Percentiles rank a stretch among this genome's conserved stretches.
Evolutionary conservation across 2,797 vertebrate species (phyloP).

Genomic region (Pseudomugil gertrudae): DNA sequence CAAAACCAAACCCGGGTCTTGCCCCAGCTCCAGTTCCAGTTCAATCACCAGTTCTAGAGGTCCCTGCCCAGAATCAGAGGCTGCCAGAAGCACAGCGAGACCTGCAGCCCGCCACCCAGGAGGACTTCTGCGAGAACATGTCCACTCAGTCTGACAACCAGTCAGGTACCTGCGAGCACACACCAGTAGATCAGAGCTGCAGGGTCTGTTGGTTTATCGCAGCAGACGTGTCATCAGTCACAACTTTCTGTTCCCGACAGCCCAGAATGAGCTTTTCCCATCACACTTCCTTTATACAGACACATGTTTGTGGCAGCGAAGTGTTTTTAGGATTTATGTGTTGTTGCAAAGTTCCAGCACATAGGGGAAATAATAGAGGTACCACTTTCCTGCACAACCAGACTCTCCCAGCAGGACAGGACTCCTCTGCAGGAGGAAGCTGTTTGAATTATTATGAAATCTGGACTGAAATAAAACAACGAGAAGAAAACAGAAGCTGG

Average conservation of each 20-base stretch:
- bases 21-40: background rate
- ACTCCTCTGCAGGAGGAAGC: background rate
- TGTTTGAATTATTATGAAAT: background rate
- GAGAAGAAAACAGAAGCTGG: background rate
- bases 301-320: no score
- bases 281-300: no score
- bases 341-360: no score
- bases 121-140: constrained; percentile 79
- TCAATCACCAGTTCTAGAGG: constrained; percentile 17
- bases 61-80: constrained; percentile 40
- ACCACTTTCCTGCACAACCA: no score
- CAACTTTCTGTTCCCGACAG: no score
- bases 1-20: constrained; percentile 23
- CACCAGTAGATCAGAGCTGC: background rate
- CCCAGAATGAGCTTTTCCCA: no score
- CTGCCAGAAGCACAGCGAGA: constrained; percentile 51
- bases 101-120: constrained; percentile 53
- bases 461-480: background rate
- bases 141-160: constrained; percentile 81
- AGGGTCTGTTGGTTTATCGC: no score
- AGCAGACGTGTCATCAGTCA: no score
- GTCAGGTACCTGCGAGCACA: constrained; percentile 68
- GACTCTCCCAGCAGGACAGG: background rate
- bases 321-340: no score
- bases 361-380: no score